A percentile compares a stretch with the other conserved stretches of the same genome.
These are phyloP conservation scores for Rhea pennata DNA, from an alignment of 2,113 vertebrate species.

Conservation along the genomic window DNA sequence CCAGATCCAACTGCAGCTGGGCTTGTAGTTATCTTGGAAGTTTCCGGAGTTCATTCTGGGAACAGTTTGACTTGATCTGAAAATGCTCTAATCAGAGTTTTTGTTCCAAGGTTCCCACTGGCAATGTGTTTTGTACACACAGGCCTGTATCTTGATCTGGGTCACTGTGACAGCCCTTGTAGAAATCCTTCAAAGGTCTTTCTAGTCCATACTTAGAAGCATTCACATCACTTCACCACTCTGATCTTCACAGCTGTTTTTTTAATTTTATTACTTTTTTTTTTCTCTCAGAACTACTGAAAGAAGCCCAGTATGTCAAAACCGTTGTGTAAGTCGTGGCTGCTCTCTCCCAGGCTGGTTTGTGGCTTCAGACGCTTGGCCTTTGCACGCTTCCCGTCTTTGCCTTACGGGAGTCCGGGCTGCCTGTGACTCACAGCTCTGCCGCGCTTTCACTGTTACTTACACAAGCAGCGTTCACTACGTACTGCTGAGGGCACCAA, in stretches of 20 bases:
- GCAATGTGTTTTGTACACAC: accelerated
- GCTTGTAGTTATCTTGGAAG: not conserved
- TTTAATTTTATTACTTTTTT: not conserved
- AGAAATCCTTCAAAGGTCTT: accelerated
- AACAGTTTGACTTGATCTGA: not conserved
- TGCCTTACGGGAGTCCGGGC: not conserved
- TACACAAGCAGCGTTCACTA: accelerated
- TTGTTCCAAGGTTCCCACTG: not conserved
- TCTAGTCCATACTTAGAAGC: accelerated
- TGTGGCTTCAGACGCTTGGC: not conserved
- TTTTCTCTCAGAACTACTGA: not conserved
- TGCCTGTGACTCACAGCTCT: not conserved
- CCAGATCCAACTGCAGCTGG: too few species aligned
- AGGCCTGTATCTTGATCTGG: accelerated
- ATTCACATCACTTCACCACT: not conserved
- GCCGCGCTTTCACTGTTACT: not conserved
- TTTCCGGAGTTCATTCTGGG: not conserved
- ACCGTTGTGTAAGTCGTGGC: accelerated
- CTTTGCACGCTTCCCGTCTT: accelerated
- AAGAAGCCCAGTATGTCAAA: not conserved
- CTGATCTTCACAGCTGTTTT: not conserved
- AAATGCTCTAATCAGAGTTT: not conserved
- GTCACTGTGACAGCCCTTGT: accelerated
- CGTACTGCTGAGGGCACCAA: not conserved
- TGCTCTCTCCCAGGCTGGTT: not conserved